phyloP scores from a whole-genome alignment of 2,113 vertebrate species.

The Otis tarda region DNA sequence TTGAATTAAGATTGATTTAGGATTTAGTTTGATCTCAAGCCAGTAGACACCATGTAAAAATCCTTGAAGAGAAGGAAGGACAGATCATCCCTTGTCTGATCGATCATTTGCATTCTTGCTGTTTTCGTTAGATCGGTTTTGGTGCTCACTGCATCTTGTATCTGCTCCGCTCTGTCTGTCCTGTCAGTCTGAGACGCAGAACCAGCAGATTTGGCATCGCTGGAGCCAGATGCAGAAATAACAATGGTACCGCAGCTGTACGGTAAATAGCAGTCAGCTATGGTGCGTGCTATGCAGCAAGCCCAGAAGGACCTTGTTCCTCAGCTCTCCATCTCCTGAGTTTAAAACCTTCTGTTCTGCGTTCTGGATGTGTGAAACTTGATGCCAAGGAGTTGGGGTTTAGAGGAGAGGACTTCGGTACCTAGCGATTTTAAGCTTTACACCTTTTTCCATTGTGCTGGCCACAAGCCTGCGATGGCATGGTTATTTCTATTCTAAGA shows the following conservation, averaged over 20 bases:
- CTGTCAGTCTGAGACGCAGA: neutral
- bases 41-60: neutral
- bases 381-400: neutral
- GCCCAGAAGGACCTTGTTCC: neutral
- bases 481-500: neutral
- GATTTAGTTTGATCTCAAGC: neutral
- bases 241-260: neutral
- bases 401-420: neutral
- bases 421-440: neutral
- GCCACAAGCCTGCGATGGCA: neutral
- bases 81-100: neutral
- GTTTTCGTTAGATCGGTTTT: neutral
- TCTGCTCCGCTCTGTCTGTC: neutral
- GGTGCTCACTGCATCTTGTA: neutral
- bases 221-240: neutral
- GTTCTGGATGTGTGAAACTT: neutral
- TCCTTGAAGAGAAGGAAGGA: neutral
- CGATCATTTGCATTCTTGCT: neutral
- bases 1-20: neutral
- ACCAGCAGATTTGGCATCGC: neutral
- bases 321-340: neutral
- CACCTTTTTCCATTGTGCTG: neutral
- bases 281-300: neutral
- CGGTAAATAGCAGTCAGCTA: neutral
- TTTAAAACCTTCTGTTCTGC: neutral